Evolutionary conservation across 2,888 invertebrate genomes (phyloP).

Genomic region (Biston betularia): DNA sequence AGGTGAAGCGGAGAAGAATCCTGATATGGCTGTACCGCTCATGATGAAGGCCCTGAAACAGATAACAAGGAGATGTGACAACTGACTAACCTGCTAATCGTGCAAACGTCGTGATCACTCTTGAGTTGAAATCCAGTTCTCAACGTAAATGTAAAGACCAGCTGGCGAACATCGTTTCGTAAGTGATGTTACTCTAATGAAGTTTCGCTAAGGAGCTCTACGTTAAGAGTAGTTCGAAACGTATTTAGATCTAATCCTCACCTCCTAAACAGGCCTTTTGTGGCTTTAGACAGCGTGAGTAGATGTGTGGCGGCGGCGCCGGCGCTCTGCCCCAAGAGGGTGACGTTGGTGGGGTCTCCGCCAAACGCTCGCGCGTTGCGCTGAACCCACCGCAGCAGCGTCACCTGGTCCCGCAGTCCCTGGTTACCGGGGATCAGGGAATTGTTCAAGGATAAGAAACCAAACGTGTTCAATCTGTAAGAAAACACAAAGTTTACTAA

Average conservation of each 20-base stretch:
- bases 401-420: slow-evolving; percentile 76
- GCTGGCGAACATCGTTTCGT: no score
- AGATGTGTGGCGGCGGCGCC: slow-evolving; percentile 70
- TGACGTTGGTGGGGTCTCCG: slow-evolving; percentile 73
- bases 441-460: slow-evolving; percentile 74
- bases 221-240: not conserved
- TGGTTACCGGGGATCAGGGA: slow-evolving; percentile 75
- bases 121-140: no score
- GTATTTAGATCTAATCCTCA: slow-evolving; percentile 35
- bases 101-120: no score
- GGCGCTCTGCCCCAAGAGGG: slow-evolving; percentile 78
- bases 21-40: slow-evolving; percentile 68
- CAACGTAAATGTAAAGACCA: no score
- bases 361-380: slow-evolving; percentile 71
- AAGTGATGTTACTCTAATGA: no score
- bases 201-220: no score
- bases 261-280: slow-evolving; percentile 70
- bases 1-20: slow-evolving; percentile 67
- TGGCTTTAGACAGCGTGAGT: slow-evolving; percentile 65
- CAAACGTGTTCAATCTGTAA: slow-evolving; percentile 75
- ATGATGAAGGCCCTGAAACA: slow-evolving; percentile 70
- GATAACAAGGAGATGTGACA: not conserved
- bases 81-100: no score
- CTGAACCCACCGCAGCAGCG: slow-evolving; percentile 75
- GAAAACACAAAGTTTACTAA: slow-evolving; percentile 25